Evolutionary conservation across 2,888 invertebrate genomes (phyloP).

Genomic region (Melangyna quadrimaculata): DNA sequence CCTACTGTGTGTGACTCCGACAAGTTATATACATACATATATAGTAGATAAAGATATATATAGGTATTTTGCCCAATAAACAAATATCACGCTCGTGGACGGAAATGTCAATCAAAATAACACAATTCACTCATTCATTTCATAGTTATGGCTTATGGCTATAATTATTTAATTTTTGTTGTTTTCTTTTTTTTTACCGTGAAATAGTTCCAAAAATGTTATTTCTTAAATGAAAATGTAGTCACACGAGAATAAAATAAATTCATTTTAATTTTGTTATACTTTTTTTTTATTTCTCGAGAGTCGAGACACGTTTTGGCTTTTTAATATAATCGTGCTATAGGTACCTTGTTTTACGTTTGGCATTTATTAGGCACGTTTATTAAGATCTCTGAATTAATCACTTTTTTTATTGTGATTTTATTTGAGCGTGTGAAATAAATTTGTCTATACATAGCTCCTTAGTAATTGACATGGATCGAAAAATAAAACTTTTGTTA

Average conservation of each 20-base stretch:
- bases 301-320: slow-evolving; percentile 2
- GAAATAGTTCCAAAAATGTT: not conserved
- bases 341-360: slow-evolving; percentile 1
- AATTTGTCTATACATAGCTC: not conserved
- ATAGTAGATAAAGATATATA: no score
- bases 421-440: slow-evolving; percentile 16
- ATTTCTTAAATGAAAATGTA: not conserved
- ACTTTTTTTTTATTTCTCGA: not conserved
- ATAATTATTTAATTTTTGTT: not conserved
- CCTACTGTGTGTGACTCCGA: no score
- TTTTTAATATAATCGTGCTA: not conserved
- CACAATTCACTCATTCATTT: not conserved
- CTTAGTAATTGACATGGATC: not conserved
- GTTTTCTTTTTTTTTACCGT: not conserved
- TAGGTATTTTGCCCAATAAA: not conserved
- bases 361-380: slow-evolving; percentile 34
- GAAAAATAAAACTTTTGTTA: not conserved
- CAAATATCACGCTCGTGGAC: not conserved
- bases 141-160: not conserved
- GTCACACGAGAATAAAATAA: not conserved
- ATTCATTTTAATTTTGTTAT: not conserved
- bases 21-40: no score
- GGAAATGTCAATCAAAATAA: not conserved
- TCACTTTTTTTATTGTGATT: not conserved
- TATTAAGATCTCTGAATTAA: slow-evolving; percentile 30